These are phyloP conservation scores for Micromesistius poutassou DNA, from an alignment of 2,797 vertebrate species.

Conservation along the genomic window DNA sequence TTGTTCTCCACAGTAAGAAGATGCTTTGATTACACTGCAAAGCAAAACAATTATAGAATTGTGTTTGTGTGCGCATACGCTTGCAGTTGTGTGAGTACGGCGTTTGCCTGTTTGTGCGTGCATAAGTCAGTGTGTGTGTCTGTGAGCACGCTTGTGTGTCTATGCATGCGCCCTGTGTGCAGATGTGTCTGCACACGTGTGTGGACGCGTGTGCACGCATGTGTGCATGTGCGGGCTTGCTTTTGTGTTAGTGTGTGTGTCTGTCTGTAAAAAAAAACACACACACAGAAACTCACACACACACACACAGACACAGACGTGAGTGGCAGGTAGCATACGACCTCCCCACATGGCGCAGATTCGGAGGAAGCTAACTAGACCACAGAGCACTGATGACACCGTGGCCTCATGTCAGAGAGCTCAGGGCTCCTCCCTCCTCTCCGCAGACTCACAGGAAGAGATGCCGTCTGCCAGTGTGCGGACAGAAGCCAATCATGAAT, in stretches of 20 bases:
- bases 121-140: constrained; percentile 2
- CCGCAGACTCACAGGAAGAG: constrained; percentile 16
- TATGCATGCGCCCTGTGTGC: too few relatives aligned
- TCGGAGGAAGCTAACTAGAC: constrained; percentile 37
- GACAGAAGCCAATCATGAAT: constrained; percentile 37
- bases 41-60: constrained; percentile 34
- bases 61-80: background rate
- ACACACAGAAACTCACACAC: background rate
- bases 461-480: constrained; percentile 49
- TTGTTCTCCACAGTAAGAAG: constrained; percentile 49
- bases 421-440: background rate
- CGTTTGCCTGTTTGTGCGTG: constrained; percentile 15
- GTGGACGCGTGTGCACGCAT: background rate
- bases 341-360: constrained; percentile 25
- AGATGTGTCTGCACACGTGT: background rate
- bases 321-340: constrained; percentile 19
- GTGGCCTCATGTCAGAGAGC: constrained; percentile 35
- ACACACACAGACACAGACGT: background rate
- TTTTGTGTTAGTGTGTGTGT: background rate
- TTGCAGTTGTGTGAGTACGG: constrained; percentile 12
- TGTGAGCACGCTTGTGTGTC: too few relatives aligned
- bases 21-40: constrained; percentile 47
- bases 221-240: background rate
- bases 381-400: constrained; percentile 39
- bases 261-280: too few relatives aligned